A percentile compares a stretch with the other conserved stretches of the same genome.
Evolutionary conservation across 2,797 vertebrate species (phyloP).

Genomic region (Miichthys miiuy): DNA sequence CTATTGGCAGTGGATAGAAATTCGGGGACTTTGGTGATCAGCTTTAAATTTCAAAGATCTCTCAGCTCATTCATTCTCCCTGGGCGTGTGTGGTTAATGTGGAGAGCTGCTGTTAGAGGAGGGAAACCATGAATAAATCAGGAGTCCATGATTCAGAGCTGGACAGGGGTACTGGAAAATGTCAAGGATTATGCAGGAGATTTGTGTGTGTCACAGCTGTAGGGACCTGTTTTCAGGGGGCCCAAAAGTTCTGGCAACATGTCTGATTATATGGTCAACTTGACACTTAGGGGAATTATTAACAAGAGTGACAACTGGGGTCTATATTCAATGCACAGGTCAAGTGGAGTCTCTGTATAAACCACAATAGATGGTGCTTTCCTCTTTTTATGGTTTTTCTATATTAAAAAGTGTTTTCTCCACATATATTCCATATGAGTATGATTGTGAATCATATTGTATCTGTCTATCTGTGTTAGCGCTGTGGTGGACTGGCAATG

Average conservation of each 20-base stretch:
- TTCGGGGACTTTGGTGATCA: constrained; percentile 36
- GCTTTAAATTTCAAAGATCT: constrained; percentile 44
- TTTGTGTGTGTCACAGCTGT: constrained; percentile 22
- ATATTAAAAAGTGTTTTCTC: neutral
- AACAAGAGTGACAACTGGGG: no score
- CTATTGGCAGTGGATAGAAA: constrained; percentile 8
- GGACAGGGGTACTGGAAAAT: constrained; percentile 34
- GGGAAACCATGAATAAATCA: constrained; percentile 19
- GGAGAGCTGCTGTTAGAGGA: neutral
- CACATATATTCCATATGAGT: neutral
- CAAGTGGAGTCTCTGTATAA: neutral
- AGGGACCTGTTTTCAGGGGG: neutral
- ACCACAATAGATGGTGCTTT: neutral
- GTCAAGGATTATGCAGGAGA: constrained; percentile 13
- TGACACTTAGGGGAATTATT: neutral
- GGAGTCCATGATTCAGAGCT: constrained; percentile 14
- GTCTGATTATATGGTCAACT: constrained; percentile 8
- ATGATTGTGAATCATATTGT: constrained; percentile 9
- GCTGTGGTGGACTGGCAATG: neutral
- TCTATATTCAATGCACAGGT: no score
- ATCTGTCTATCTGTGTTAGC: constrained; percentile 1
- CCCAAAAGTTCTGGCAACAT: neutral
- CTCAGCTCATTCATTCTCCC: constrained; percentile 39
- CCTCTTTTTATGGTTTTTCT: neutral
- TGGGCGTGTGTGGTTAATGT: constrained; percentile 24